A percentile compares a stretch with the other conserved stretches of the same genome.
Conservation (phyloP, 2,113 vertebrate species). For the Silurus asotus region DNA sequence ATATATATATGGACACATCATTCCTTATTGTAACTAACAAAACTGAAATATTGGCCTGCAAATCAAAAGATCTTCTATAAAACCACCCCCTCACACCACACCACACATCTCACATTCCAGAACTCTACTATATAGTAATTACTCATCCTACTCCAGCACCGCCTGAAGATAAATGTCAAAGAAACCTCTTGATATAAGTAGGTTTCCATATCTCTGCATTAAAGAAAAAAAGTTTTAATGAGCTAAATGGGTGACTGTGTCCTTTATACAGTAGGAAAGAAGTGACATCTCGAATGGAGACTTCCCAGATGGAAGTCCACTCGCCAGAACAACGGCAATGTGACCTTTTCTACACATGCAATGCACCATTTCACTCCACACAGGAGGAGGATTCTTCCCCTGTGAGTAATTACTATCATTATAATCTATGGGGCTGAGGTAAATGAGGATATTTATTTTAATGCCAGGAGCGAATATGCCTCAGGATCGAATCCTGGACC, state of each 20-base stretch:
- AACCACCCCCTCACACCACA: neutral
- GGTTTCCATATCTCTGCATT: neutral
- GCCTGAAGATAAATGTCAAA: neutral
- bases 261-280: neutral
- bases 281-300: neutral
- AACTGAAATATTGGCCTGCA: neutral
- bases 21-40: too few species aligned
- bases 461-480: neutral
- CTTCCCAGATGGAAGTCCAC: neutral
- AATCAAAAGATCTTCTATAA: neutral
- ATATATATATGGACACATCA: too few species aligned
- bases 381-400: slow-evolving; percentile 8
- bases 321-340: slow-evolving; percentile 8
- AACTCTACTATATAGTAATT: neutral
- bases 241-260: neutral
- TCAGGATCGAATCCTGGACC: neutral
- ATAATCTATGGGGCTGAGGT: slow-evolving; percentile 9
- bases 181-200: neutral
- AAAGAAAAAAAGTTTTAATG: neutral
- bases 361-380: slow-evolving; percentile 18
- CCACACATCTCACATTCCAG: neutral
- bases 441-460: slow-evolving; percentile 30
- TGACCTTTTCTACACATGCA: slow-evolving; percentile 25
- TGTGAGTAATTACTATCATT: slow-evolving; percentile 32
- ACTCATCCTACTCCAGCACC: neutral